Conservation (phyloP, 2,113 vertebrate species). For the Labeo rohita region DNA sequence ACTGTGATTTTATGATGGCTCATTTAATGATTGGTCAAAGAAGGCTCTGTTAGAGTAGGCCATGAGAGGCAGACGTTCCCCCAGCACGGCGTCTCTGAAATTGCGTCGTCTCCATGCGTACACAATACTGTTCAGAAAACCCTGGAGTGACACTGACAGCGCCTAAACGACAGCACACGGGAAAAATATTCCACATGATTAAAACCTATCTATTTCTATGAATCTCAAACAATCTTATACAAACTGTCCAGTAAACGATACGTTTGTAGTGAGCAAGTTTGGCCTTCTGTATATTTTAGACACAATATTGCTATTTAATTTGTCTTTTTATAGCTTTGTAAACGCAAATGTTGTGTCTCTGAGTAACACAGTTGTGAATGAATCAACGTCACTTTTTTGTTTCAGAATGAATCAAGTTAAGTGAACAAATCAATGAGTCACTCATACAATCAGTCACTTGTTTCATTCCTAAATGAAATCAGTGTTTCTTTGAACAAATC, state of each 20-base stretch:
- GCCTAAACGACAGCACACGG: slow-evolving; percentile 66
- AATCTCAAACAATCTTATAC: background rate
- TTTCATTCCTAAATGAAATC: background rate
- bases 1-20: background rate
- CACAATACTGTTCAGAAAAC: slow-evolving; percentile 80
- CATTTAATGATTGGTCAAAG: slow-evolving; percentile 75
- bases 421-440: background rate
- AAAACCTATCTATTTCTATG: background rate
- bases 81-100: slow-evolving; percentile 72
- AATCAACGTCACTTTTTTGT: background rate
- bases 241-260: background rate
- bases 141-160: slow-evolving; percentile 76
- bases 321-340: too few species aligned
- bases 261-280: background rate
- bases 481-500: background rate
- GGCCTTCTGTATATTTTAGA: background rate
- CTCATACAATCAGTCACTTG: background rate
- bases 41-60: slow-evolving; percentile 58
- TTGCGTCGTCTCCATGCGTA: slow-evolving; percentile 80
- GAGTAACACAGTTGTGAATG: too few species aligned
- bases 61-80: slow-evolving; percentile 61
- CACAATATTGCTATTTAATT: background rate
- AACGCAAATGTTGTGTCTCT: too few species aligned
- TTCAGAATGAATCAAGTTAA: background rate
- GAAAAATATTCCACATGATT: slow-evolving; percentile 18